Conservation (phyloP, 2,113 vertebrate genomes). For the Microcebus tavaratra region DNA sequence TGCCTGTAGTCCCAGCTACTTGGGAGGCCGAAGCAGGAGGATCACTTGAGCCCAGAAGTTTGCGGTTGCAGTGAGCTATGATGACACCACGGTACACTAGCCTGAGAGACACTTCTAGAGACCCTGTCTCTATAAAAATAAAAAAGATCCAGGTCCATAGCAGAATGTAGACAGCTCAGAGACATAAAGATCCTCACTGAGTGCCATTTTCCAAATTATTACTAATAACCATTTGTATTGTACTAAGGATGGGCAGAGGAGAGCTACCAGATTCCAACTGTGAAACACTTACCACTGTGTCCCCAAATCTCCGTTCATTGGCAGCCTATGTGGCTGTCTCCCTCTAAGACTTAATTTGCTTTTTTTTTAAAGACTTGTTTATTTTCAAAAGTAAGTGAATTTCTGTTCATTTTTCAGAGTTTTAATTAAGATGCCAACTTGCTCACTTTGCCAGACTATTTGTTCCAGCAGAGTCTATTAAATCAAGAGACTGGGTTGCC, state of each 20-base stretch:
- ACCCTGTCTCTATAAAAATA: too few relatives aligned
- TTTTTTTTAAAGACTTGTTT: background rate
- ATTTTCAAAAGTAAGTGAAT: slow-evolving; percentile 14
- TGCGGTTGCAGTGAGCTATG: too few relatives aligned
- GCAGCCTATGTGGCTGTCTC: background rate
- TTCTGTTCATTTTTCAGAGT: background rate
- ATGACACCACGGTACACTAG: too few relatives aligned
- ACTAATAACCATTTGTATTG: background rate
- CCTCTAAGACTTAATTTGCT: background rate
- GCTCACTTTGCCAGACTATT: background rate
- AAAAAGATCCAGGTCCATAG: background rate
- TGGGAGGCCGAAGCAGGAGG: too few relatives aligned
- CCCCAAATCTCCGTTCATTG: background rate
- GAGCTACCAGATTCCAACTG: background rate
- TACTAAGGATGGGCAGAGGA: background rate
- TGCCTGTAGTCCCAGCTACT: too few relatives aligned
- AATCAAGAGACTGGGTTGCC: background rate
- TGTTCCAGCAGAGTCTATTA: background rate
- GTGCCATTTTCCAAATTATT: background rate
- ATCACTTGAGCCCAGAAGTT: too few relatives aligned
- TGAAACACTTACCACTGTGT: background rate
- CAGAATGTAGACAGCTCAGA: background rate
- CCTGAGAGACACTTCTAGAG: too few relatives aligned
- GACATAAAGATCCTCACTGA: background rate
- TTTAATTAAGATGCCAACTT: background rate